Evolutionary conservation across 2,888 invertebrate genomes (phyloP).

Genomic region (Sinopyrophorus schimmeli): DNA sequence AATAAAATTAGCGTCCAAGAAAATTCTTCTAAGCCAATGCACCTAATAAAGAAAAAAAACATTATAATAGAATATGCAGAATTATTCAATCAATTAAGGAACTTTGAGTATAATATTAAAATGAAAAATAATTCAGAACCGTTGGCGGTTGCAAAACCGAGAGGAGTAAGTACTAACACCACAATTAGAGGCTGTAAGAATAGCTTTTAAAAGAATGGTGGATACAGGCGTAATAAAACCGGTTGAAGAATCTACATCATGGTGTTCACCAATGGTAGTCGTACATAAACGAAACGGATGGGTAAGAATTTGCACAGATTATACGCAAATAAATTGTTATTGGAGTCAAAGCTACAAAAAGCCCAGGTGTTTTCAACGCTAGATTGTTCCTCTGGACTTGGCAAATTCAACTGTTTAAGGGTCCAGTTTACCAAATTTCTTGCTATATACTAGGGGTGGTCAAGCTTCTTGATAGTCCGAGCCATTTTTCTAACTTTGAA

Average conservation of each 20-base stretch:
- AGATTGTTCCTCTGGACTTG: too few relatives aligned
- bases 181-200: slow-evolving; percentile 40
- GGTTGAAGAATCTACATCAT: slow-evolving; percentile 43
- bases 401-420: too few relatives aligned
- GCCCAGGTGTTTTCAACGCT: too few relatives aligned
- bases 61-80: too few relatives aligned
- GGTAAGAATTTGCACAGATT: slow-evolving; percentile 41
- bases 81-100: too few relatives aligned
- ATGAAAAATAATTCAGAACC: slow-evolving; percentile 39
- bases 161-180: slow-evolving; percentile 45
- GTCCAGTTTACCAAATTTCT: too few relatives aligned
- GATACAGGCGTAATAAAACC: slow-evolving; percentile 39
- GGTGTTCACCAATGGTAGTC: slow-evolving; percentile 48
- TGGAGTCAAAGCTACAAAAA: slow-evolving; percentile 6
- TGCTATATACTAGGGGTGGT: too few relatives aligned
- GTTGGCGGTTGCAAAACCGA: slow-evolving; percentile 39
- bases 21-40: too few relatives aligned
- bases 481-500: too few relatives aligned
- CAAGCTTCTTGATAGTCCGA: too few relatives aligned
- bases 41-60: too few relatives aligned
- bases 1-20: too few relatives aligned
- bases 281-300: slow-evolving; percentile 31
- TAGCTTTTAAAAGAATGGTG: slow-evolving; percentile 41
- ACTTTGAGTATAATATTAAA: slow-evolving; percentile 35
- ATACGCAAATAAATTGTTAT: slow-evolving; percentile 36